A percentile compares a stretch with the other conserved stretches of the same genome.
Conservation (phyloP, 2,888 invertebrate species). For the Arctia plantaginis region DNA sequence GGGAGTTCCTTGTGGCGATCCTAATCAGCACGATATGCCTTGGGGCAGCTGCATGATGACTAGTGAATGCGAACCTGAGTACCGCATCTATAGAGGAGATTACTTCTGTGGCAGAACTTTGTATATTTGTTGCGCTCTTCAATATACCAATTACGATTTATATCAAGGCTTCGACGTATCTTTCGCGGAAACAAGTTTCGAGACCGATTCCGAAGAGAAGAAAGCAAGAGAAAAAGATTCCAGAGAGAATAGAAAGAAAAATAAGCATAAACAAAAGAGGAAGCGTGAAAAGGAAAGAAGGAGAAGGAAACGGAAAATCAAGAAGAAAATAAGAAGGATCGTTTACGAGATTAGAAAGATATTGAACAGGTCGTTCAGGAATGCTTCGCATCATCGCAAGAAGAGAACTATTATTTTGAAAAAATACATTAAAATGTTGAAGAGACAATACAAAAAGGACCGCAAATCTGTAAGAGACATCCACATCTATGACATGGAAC, state of each 20-base stretch:
- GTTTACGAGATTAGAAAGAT: conserved; percentile 68
- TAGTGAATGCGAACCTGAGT: conserved; percentile 74
- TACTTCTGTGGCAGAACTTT: conserved; percentile 72
- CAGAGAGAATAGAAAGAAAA: conserved; percentile 45
- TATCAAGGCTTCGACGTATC: conserved; percentile 76
- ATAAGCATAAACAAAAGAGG: background rate
- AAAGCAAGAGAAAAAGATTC: conserved; percentile 46
- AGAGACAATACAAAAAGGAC: conserved; percentile 70
- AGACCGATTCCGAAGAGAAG: conserved; percentile 67
- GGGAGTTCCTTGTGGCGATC: conserved; percentile 80
- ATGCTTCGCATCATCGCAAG: conserved; percentile 66
- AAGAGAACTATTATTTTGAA: conserved; percentile 69
- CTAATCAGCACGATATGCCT: conserved; percentile 76
- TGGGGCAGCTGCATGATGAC: conserved; percentile 77
- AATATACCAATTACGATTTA: conserved; percentile 72
- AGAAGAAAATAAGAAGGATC: conserved; percentile 66
- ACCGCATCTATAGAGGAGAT: conserved; percentile 75
- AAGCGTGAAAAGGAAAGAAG: conserved; percentile 46
- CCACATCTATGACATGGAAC: conserved; percentile 65
- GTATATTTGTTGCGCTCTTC: conserved; percentile 74
- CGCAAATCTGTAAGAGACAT: conserved; percentile 67
- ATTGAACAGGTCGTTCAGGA: conserved; percentile 65
- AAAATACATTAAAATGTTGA: conserved; percentile 70
- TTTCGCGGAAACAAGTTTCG: conserved; percentile 65
- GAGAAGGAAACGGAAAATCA: conserved; percentile 65